These are phyloP conservation scores for Parascotia fuliginaria DNA, from an alignment of 2,888 invertebrate genomes.

Conservation along the genomic window DNA sequence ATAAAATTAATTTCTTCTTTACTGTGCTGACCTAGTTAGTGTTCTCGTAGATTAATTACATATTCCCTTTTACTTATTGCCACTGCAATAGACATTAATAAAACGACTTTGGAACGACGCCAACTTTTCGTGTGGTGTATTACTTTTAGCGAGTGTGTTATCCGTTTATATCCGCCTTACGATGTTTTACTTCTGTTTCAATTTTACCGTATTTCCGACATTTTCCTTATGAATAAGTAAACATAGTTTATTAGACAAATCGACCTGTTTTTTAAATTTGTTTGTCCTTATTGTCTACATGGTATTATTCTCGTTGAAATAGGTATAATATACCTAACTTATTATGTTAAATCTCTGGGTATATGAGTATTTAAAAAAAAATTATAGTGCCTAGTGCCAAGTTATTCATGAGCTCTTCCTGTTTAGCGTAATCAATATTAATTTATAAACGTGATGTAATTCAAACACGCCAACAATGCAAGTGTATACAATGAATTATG, in stretches of 20 bases:
- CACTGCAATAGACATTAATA: slow-evolving; percentile 60
- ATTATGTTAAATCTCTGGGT: too few species aligned
- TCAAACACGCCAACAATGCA: slow-evolving; percentile 13
- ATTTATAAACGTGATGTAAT: slow-evolving; percentile 8
- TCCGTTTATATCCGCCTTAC: slow-evolving; percentile 29
- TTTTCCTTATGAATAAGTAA: not conserved
- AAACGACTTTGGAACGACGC: slow-evolving; percentile 59
- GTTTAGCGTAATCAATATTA: slow-evolving; percentile 18
- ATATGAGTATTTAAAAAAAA: too few species aligned
- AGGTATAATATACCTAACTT: not conserved
- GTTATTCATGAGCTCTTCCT: slow-evolving; percentile 30
- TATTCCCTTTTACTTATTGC: slow-evolving; percentile 62
- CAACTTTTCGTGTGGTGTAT: slow-evolving; percentile 50
- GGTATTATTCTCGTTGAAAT: not conserved
- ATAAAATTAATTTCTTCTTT: slow-evolving; percentile 58
- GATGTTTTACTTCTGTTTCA: slow-evolving; percentile 30
- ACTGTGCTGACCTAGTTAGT: slow-evolving; percentile 62
- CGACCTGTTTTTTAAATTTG: not conserved
- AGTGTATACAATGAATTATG: slow-evolving; percentile 33
- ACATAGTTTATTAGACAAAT: not conserved
- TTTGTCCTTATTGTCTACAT: not conserved
- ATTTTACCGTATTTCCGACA: slow-evolving; percentile 21
- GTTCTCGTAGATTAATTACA: slow-evolving; percentile 62
- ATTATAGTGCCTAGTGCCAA: slow-evolving; percentile 11
- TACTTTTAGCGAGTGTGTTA: slow-evolving; percentile 32